These are phyloP conservation scores for Vombatus ursinus DNA, from an alignment of 2,113 vertebrate species.

Conservation along the genomic window DNA sequence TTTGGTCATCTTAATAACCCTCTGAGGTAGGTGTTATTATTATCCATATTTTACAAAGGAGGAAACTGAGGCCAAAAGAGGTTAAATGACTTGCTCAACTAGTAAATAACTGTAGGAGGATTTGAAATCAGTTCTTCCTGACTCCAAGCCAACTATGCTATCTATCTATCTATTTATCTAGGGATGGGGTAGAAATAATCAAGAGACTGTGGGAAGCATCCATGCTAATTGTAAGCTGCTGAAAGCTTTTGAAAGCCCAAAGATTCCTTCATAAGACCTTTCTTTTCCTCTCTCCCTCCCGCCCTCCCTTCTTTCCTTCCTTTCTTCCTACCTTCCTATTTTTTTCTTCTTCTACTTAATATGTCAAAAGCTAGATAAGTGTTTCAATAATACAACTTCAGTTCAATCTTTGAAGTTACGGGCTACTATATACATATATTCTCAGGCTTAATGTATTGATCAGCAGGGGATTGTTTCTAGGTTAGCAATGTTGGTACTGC, in stretches of 20 bases:
- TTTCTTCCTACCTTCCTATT: neutral
- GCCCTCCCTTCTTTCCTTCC: too few relatives aligned
- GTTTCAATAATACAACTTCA: neutral
- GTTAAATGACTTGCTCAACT: too few relatives aligned
- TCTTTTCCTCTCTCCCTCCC: neutral
- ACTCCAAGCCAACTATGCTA: too few relatives aligned
- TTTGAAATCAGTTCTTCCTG: too few relatives aligned
- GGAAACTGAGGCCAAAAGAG: too few relatives aligned
- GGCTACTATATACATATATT: neutral
- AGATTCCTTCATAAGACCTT: neutral
- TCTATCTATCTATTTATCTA: too few relatives aligned
- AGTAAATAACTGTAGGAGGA: too few relatives aligned
- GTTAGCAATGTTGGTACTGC: neutral
- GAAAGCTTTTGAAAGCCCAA: neutral
- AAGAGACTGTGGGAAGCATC: neutral
- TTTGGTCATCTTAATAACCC: too few relatives aligned
- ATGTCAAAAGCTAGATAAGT: slow-evolving; percentile 33
- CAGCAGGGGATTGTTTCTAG: slow-evolving; percentile 15
- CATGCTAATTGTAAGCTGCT: neutral
- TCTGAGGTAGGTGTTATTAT: too few relatives aligned
- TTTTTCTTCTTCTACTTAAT: neutral
- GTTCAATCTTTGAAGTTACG: neutral
- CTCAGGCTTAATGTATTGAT: slow-evolving; percentile 29
- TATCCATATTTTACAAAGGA: too few relatives aligned
- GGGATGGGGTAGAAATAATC: neutral